Conservation (phyloP, 2,888 invertebrate genomes). For the Andrena dorsata region DNA sequence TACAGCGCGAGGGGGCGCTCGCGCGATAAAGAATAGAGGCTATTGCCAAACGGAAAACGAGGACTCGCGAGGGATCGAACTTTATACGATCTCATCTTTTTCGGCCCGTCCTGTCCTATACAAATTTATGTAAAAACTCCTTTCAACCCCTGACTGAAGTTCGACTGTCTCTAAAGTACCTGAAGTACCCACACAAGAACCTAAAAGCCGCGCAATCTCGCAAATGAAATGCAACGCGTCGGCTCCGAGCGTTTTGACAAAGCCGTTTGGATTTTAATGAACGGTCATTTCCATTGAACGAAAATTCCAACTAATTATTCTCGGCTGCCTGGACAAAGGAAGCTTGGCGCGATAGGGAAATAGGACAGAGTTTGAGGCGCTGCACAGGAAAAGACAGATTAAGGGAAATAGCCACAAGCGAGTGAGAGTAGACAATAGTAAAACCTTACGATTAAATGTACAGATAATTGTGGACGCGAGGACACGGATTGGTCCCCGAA, state of each 20-base stretch:
- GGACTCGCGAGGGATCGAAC: slow-evolving; percentile 4
- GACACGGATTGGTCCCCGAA: neutral
- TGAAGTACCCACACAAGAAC: slow-evolving; percentile 22
- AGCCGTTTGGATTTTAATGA: slow-evolving; percentile 37
- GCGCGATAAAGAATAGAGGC: slow-evolving; percentile 33
- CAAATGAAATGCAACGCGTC: neutral
- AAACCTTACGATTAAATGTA: slow-evolving; percentile 6
- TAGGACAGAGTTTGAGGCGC: too few species aligned
- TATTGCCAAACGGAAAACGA: slow-evolving; percentile 13
- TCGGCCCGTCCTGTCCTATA: slow-evolving; percentile 3
- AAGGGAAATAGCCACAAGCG: neutral
- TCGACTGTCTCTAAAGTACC: slow-evolving; percentile 15
- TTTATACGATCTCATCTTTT: slow-evolving; percentile 37
- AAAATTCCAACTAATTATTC: neutral
- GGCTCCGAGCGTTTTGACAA: neutral
- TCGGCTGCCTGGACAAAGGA: too few species aligned
- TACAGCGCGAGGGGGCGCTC: neutral
- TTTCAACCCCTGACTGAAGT: slow-evolving; percentile 9
- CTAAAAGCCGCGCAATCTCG: slow-evolving; percentile 12
- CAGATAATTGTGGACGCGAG: neutral
- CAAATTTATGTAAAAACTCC: slow-evolving; percentile 48
- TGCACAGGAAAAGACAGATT: too few species aligned
- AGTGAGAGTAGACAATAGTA: neutral
- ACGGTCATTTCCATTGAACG: slow-evolving; percentile 8
- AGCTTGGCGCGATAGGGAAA: too few species aligned